Conservation (phyloP, 2,113 vertebrate genomes). For the Misgurnus mizolepis region DNA sequence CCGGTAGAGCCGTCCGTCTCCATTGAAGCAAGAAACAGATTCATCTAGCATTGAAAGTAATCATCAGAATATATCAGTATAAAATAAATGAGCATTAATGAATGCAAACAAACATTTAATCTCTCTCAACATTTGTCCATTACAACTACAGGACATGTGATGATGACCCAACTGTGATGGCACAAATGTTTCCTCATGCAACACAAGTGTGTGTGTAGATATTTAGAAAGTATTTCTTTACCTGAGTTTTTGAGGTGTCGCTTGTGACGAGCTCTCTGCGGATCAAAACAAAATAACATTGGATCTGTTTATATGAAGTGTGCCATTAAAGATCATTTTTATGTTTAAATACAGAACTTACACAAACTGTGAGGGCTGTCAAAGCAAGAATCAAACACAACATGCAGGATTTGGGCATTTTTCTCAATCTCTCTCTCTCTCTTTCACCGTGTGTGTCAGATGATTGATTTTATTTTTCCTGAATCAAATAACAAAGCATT, state of each 20-base stretch:
- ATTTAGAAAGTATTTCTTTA: too few species aligned
- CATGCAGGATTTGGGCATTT: background rate
- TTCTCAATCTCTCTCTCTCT: too few species aligned
- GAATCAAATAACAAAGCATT: too few species aligned
- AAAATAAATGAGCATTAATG: background rate
- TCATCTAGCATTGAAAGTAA: conserved; percentile 5
- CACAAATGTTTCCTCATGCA: conserved; percentile 35
- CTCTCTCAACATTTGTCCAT: conserved; percentile 62
- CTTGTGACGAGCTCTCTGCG: background rate
- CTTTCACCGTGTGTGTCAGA: too few species aligned
- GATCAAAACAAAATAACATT: background rate
- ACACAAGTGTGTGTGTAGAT: too few species aligned
- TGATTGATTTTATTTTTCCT: too few species aligned
- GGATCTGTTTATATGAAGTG: too few species aligned
- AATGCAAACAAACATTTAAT: conserved; percentile 29
- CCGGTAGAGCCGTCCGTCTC: conserved; percentile 62
- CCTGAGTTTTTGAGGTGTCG: too few species aligned
- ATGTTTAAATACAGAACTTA: background rate
- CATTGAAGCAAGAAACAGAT: conserved; percentile 56
- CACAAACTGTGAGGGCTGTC: background rate
- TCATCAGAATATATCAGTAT: background rate
- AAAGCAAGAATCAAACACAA: background rate
- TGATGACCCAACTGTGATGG: conserved; percentile 54
- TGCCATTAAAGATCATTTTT: too few species aligned
- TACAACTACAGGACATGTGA: conserved; percentile 60